Percentiles rank a stretch among this genome's conserved stretches.
Conservation (phyloP, 2,888 invertebrate species). For the Latrodectus elegans region DNA sequence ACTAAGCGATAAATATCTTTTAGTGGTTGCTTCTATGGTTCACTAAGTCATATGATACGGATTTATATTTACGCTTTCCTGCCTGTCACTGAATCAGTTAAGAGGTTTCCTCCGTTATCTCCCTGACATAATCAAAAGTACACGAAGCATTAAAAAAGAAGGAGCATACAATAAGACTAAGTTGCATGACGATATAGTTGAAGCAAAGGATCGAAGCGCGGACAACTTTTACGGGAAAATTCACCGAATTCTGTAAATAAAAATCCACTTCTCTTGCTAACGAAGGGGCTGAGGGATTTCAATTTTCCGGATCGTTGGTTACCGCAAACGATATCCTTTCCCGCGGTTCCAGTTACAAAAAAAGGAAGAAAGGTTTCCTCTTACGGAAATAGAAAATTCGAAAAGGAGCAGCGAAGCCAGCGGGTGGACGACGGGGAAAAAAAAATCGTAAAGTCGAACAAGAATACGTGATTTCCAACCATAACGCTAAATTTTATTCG, state of each 20-base stretch:
- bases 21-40: not conserved
- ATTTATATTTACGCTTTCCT: not conserved
- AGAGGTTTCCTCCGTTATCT: not conserved
- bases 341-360: not conserved
- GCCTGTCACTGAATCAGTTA: not conserved
- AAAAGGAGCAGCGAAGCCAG: not conserved
- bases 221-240: slow-evolving; percentile 33
- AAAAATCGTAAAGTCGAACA: slow-evolving; percentile 4
- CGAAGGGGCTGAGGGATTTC: slow-evolving; percentile 54
- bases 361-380: slow-evolving; percentile 10
- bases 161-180: not conserved
- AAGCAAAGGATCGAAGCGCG: slow-evolving; percentile 13
- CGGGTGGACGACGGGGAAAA: not conserved
- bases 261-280: slow-evolving; percentile 43
- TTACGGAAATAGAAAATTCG: slow-evolving; percentile 27
- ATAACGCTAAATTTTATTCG: slow-evolving; percentile 58
- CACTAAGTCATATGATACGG: not conserved
- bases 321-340: slow-evolving; percentile 32
- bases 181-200: not conserved
- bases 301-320: slow-evolving; percentile 47
- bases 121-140: not conserved
- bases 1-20: not conserved
- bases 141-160: not conserved
- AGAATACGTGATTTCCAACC: slow-evolving; percentile 44
- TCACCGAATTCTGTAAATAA: slow-evolving; percentile 50